Evolutionary conservation across 35 echinoderm and acorn worm genomes (phyloP), one percentile per base, ranked within the genome.

Genomic region (Ophiothrix spiculata): DNA sequence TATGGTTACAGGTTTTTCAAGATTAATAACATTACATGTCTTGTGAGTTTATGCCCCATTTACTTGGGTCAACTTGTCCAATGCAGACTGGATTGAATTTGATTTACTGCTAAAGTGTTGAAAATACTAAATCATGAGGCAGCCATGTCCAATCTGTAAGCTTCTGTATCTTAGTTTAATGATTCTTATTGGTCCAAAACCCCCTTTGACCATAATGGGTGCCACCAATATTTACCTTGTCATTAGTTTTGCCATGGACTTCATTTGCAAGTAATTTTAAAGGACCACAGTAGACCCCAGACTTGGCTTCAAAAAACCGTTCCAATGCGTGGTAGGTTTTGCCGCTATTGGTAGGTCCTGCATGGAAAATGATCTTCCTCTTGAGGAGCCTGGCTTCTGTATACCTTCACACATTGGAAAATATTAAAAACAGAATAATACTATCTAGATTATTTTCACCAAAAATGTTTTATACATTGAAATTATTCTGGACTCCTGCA

Each of bases 241-340:
- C 96, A 94, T 99, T 99, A 1, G 92, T 99, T 79, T 90, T 91
- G 36, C 75, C 87, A 75, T 99, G 92, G 40, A 99, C 92, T 78
- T 99, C 96, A 90, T 80, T 99, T 46, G 96, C 96, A 40, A 99
- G 46, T 35, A 99, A 37, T 74, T 99, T 99, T 39, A 99, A 54
- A 12, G 96, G 96, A 1, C 96, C 96, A 89, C 96, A 99, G 80
- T 99, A 99, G 10, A 99, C 96, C 11, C 89, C 96, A 46, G 92
- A 89, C 74, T 99, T 89, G 6, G 92, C 92, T 4, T 29, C 78
- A 39, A 85, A 91, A 83, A 91, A 94, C 25, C 96, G 89, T 83
- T 99, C 92, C 40, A 99, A 75, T 36, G 96, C 96, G 76, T 99
- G 96, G 82, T 94, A 94, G 0, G 92, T 94, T 84, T 99, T 99